Evolutionary conservation across 2,888 invertebrate species (phyloP), one percentile per base, ranked within the genome.

Genomic region (Aleiodes leptofemur): DNA sequence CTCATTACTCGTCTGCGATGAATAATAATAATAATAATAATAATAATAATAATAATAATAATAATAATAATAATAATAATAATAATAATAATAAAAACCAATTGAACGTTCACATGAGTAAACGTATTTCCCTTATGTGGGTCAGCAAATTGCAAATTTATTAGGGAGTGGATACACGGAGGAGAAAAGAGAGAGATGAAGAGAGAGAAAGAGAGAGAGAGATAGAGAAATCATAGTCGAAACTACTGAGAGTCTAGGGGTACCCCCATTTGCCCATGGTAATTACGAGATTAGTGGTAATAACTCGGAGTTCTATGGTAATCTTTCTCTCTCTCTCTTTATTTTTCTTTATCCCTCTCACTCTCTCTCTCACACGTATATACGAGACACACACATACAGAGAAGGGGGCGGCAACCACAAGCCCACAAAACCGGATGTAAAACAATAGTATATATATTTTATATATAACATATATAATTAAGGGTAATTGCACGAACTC

Each of bases 211-310:
- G 9, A 48, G 48, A 61, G n/a, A 11, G 43, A 11, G 23, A 73
- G 53, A 77, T n/a, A n/a, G 23, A 61, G 57, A 61, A 53, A 53
- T 56, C 43, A 43, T 14, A 29, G 64, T 48, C 23, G 64, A 53
- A 70, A 66, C 71, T 74, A 61, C 64, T 71, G 31, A 57, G 61
- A 48, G 48, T 61, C 68, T 61, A 66, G 50, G 64, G 74, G 64
- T 74, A 71, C 64, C 64, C 64, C 55, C 70, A 71, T 70, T 74
- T 70, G 74, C 53, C 64, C 64, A 51, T 53, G 76, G 80, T 83
- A 83, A 84, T 84, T 84, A 84, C 84, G 82, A 82, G 81, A 82
- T 82, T 83, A 83, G 83, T 77, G 82, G 81, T 84, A 83, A 82
- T 83, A 82, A 83, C 79, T 79, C 77, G 80, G 78, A 64, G 71